Percentiles rank a stretch among this genome's conserved stretches.
Conservation (phyloP, 2,797 vertebrate genomes). For the Danionella dracula region DNA sequence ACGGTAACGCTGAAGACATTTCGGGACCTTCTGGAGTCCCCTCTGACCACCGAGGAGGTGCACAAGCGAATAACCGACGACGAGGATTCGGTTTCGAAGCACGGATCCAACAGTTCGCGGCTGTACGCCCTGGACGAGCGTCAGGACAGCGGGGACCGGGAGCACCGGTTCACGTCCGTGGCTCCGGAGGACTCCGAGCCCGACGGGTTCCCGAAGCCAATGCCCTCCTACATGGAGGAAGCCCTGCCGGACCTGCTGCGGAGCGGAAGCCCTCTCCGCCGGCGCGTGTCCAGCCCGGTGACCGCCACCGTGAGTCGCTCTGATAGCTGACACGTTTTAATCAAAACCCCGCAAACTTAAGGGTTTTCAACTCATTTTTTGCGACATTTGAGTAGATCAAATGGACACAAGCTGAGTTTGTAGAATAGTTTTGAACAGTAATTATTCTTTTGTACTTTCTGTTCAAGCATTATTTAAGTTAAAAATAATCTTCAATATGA, state of each 20-base stretch:
- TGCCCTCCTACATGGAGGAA: constrained; percentile 38
- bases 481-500: no score
- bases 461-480: no score
- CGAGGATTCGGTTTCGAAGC: background rate
- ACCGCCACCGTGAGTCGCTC: constrained; percentile 60
- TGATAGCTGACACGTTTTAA: background rate
- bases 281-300: constrained; percentile 68
- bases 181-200: background rate
- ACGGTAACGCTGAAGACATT: background rate
- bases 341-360: no score
- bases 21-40: background rate
- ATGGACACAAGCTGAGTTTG: no score
- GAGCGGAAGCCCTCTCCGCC: constrained; percentile 55
- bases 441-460: no score
- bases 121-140: background rate
- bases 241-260: constrained; percentile 67
- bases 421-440: no score
- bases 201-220: background rate
- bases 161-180: background rate
- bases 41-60: background rate
- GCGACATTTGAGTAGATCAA: no score
- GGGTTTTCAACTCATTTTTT: no score
- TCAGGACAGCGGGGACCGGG: constrained; percentile 10
- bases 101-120: background rate
- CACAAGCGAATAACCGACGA: background rate